phyloP scores from a whole-genome alignment of 2,797 vertebrate species.

The Chelon auratus region DNA sequence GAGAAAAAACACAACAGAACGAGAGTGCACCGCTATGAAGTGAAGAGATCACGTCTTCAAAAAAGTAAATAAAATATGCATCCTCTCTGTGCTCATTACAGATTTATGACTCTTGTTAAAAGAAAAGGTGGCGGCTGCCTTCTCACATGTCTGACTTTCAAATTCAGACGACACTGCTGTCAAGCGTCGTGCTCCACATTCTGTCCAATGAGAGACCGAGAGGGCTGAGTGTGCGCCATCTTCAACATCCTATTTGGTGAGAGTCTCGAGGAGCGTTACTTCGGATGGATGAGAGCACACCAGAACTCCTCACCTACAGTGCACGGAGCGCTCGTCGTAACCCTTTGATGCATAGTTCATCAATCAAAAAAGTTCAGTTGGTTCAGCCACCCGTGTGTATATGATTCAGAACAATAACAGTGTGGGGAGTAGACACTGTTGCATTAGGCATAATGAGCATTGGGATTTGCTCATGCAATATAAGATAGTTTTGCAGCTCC shows the following conservation, averaged over 20 bases:
- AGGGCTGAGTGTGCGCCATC: slow-evolving; percentile 63
- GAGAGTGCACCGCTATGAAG: slow-evolving; percentile 76
- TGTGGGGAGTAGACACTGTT: slow-evolving; percentile 66
- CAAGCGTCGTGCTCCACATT: slow-evolving; percentile 84
- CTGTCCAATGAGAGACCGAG: slow-evolving; percentile 80
- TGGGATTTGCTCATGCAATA: slow-evolving; percentile 68
- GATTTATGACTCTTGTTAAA: slow-evolving; percentile 86
- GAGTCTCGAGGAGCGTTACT: slow-evolving; percentile 65
- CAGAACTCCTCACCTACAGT: slow-evolving; percentile 77
- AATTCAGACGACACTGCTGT: slow-evolving; percentile 81
- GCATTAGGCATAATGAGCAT: slow-evolving; percentile 79
- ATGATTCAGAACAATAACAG: slow-evolving; percentile 77
- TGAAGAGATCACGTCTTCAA: slow-evolving; percentile 81
- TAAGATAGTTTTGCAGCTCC: slow-evolving; percentile 67
- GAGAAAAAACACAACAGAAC: slow-evolving; percentile 52
- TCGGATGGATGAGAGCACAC: slow-evolving; percentile 65
- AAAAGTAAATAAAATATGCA: slow-evolving; percentile 85
- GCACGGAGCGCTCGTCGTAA: slow-evolving; percentile 52
- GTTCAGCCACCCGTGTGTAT: slow-evolving; percentile 68
- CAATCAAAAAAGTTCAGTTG: slow-evolving; percentile 77
- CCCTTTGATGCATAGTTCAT: slow-evolving; percentile 82
- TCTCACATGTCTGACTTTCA: slow-evolving; percentile 80
- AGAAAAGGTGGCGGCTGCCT: slow-evolving; percentile 82
- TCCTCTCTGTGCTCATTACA: slow-evolving; percentile 85
- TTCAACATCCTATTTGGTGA: slow-evolving; percentile 60